phyloP scores from a whole-genome alignment of 1,140 invertebrate genomes.

The Drosophila erecta region DNA sequence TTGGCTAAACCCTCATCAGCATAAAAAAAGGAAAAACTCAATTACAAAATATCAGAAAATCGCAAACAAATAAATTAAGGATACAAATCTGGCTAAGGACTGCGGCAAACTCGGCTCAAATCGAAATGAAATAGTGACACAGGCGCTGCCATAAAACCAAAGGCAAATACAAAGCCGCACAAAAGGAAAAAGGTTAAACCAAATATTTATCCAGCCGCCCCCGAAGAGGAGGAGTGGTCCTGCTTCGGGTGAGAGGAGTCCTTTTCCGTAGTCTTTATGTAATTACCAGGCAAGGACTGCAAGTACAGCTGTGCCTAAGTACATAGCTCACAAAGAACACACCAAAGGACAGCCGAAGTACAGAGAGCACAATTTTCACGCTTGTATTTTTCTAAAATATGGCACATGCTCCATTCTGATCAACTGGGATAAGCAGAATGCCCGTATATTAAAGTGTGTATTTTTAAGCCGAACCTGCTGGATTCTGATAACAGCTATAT shows the following conservation, averaged over 20 bases:
- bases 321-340: slow-evolving; percentile 55
- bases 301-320: slow-evolving; percentile 79
- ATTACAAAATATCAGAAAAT: slow-evolving; percentile 77
- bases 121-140: slow-evolving; percentile 80
- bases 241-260: slow-evolving; percentile 3
- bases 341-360: slow-evolving; percentile 26
- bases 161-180: slow-evolving; percentile 73
- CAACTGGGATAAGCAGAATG: too few species aligned
- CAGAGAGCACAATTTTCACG: not conserved
- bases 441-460: too few species aligned
- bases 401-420: not conserved
- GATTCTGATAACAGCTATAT: too few species aligned
- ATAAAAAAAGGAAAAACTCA: slow-evolving; percentile 62
- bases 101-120: slow-evolving; percentile 70
- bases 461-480: too few species aligned
- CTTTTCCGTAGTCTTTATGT: slow-evolving; percentile 67
- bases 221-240: not conserved
- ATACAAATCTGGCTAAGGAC: slow-evolving; percentile 66
- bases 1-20: slow-evolving; percentile 42
- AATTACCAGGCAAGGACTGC: slow-evolving; percentile 70
- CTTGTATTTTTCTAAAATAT: not conserved
- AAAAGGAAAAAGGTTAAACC: slow-evolving; percentile 75
- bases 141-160: slow-evolving; percentile 75
- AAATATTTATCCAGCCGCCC: slow-evolving; percentile 76
- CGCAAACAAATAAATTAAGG: slow-evolving; percentile 81